phyloP scores from a whole-genome alignment of 2,888 invertebrate species.

The Synergus umbraculus region DNA sequence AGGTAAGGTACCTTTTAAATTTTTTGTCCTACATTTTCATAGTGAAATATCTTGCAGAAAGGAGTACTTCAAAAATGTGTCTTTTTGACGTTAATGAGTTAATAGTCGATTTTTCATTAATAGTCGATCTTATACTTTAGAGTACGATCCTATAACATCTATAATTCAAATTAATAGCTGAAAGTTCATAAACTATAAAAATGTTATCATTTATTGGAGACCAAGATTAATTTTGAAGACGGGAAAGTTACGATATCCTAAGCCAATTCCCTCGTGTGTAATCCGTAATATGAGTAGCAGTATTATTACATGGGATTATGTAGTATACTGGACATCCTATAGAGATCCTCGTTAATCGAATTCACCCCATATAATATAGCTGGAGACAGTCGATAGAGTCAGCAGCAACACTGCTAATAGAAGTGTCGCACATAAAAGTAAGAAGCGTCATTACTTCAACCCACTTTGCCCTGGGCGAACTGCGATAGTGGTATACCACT shows the following conservation, averaged over 20 bases:
- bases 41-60: too few species aligned
- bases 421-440: constrained; percentile 53
- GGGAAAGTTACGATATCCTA: neutral
- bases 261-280: constrained; percentile 22
- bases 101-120: too few species aligned
- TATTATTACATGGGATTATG: constrained; percentile 10
- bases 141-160: too few species aligned
- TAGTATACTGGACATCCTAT: neutral
- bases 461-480: constrained; percentile 45
- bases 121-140: neutral
- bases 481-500: constrained; percentile 47
- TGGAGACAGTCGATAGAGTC: constrained; percentile 50
- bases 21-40: too few species aligned
- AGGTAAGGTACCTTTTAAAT: too few species aligned
- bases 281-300: neutral
- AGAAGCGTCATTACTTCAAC: constrained; percentile 52
- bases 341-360: neutral
- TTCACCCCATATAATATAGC: constrained; percentile 12
- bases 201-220: neutral
- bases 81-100: too few species aligned
- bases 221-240: constrained; percentile 1
- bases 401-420: constrained; percentile 57
- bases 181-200: neutral
- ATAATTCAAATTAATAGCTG: neutral
- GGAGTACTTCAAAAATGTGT: too few species aligned